phyloP scores from a whole-genome alignment of 1,140 invertebrate genomes.

The Dreissena polymorpha region DNA sequence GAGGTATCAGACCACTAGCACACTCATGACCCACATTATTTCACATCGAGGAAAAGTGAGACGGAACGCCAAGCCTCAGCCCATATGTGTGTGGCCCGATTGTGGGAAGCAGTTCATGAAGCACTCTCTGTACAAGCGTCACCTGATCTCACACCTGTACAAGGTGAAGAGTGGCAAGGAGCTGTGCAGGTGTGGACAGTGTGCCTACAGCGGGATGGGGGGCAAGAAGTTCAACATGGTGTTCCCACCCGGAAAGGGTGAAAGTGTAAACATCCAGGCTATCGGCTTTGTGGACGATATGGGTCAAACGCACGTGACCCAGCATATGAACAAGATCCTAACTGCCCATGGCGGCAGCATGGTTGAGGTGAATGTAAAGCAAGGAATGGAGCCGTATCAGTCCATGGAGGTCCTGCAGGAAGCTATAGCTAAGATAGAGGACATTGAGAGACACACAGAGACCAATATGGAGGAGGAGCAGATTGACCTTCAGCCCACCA shows the following conservation, averaged over 20 bases:
- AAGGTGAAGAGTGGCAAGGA: constrained; percentile 48
- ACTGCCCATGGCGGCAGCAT: background rate
- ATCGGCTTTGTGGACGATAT: constrained; percentile 31
- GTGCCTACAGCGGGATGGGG: constrained; percentile 10
- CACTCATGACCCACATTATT: constrained; percentile 47
- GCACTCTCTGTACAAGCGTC: constrained; percentile 41
- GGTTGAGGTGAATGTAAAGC: constrained; percentile 1
- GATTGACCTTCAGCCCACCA: background rate
- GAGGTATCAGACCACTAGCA: constrained; percentile 45
- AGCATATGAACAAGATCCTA: background rate
- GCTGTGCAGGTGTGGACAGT: constrained; percentile 35
- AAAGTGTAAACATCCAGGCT: background rate
- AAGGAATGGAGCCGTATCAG: constrained; percentile 2
- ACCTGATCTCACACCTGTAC: constrained; percentile 41
- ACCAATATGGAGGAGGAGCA: background rate
- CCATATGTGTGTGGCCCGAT: constrained; percentile 36
- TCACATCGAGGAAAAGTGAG: constrained; percentile 35
- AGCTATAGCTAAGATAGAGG: constrained; percentile 47
- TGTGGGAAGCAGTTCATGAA: constrained; percentile 43
- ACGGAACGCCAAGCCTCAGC: constrained; percentile 31
- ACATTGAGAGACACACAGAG: constrained; percentile 38
- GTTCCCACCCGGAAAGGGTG: constrained; percentile 8
- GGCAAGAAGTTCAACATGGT: background rate
- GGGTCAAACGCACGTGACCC: constrained; percentile 1
- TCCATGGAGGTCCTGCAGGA: constrained; percentile 49